phyloP scores from a whole-genome alignment of 2,888 invertebrate genomes.

The Falcaria lacertinaria region DNA sequence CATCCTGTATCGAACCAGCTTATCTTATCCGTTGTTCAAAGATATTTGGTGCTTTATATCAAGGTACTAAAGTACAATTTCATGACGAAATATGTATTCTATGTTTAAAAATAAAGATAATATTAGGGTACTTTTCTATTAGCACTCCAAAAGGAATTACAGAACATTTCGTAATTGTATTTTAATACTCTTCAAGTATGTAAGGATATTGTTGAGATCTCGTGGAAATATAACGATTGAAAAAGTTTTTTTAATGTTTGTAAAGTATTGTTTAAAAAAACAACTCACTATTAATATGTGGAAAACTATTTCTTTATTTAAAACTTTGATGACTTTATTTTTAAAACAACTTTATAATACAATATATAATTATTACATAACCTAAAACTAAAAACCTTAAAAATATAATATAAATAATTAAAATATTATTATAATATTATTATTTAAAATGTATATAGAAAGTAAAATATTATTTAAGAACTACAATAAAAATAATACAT shows the following conservation, averaged over 20 bases:
- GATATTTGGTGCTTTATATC: conserved; percentile 16
- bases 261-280: background rate
- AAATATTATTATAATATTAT: too few species aligned
- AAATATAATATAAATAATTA: too few species aligned
- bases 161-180: conserved; percentile 67
- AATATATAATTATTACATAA: too few species aligned
- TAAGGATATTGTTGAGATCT: conserved; percentile 24
- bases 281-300: too few species aligned
- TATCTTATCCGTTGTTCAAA: conserved; percentile 11
- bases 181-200: conserved; percentile 58
- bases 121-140: conserved; percentile 44
- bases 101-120: conserved; percentile 10
- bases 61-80: conserved; percentile 25
- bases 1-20: conserved; percentile 46
- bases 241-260: background rate
- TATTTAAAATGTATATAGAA: too few species aligned
- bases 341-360: too few species aligned
- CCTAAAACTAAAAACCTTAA: too few species aligned
- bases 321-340: too few species aligned
- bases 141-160: conserved; percentile 63
- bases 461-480: too few species aligned
- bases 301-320: too few species aligned
- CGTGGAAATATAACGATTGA: background rate
- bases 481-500: too few species aligned
- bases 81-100: conserved; percentile 2